These are phyloP conservation scores for Oxystoma pomonae DNA, from an alignment of 2,888 invertebrate species.

Conservation along the genomic window DNA sequence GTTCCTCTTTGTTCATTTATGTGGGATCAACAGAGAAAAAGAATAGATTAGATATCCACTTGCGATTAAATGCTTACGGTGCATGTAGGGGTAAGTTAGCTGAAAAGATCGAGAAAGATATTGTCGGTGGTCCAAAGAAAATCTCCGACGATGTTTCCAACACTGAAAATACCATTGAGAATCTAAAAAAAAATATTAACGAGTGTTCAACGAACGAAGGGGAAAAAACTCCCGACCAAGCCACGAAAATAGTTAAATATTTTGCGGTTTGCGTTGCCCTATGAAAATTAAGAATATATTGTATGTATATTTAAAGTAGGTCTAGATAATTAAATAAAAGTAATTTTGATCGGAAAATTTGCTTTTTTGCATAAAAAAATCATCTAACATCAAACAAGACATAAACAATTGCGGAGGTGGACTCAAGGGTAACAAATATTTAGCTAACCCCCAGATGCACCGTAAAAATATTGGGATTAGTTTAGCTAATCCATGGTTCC, in stretches of 20 bases:
- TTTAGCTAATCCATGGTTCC: too few species aligned
- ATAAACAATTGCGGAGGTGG: constrained; percentile 20
- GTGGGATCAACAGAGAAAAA: too few species aligned
- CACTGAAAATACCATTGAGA: neutral
- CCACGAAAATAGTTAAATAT: constrained; percentile 4
- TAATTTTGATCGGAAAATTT: too few species aligned
- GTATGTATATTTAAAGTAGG: neutral
- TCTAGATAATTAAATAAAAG: neutral
- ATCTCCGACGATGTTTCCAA: neutral
- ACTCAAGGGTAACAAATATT: constrained; percentile 9
- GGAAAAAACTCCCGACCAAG: constrained; percentile 4
- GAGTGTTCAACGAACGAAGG: constrained; percentile 1
- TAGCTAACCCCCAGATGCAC: too few species aligned
- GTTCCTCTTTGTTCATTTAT: too few species aligned
- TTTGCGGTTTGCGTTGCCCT: constrained; percentile 7
- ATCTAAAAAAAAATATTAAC: neutral
- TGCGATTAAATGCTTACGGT: too few species aligned
- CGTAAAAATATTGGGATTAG: too few species aligned
- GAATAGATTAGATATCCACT: too few species aligned
- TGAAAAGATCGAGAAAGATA: constrained; percentile 15
- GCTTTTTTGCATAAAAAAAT: too few species aligned
- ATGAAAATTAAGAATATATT: neutral
- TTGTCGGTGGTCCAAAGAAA: constrained; percentile 5
- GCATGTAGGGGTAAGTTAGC: too few species aligned
- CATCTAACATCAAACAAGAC: constrained; percentile 14